Evolutionary conservation across 2,888 invertebrate species (phyloP), one percentile per base, ranked within the genome.

Genomic region (Platycnemis pennipes): DNA sequence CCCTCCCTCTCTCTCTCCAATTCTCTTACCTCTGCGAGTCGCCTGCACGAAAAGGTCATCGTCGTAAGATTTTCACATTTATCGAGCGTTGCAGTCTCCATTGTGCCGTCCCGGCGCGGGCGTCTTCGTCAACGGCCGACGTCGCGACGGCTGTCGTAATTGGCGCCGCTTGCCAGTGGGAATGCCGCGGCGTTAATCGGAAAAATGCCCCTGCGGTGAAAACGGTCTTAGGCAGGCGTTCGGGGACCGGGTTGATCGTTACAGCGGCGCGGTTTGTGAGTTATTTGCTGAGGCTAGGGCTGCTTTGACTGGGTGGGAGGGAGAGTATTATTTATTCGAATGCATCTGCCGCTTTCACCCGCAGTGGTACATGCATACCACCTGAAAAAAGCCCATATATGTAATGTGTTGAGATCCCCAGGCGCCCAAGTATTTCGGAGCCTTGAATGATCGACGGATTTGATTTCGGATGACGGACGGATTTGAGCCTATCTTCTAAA

Each of bases 1-100:
- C 56, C n/a, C 49, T 31, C n/a, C 88, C n/a, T 19, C n/a, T n/a
- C n/a, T n/a, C n/a, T n/a, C n/a, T n/a, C n/a, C 42, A 49, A 11
- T 44, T 63, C 42, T 56, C 63, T 19, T 63, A 19, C 42, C 63
- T 44, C n/a, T n/a, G 63, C 42, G 56, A 37, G 53, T 56, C 89
- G 53, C 42, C 53, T 56, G 69, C 44, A 56, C 91, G 91, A 91
- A 91, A 91, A 91, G 91, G 91, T 91, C 91, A 91, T 11, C 56
- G 91, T 56, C 91, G 91, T 26, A 91, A 42, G 45, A 56, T 91
- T 91, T 63, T 91, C 91, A 69, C 44, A 91, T 91, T 91, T 42
- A 53, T 53, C 89, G 53, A 42, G 56, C 91, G 91, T 63, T 77
- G 77, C 77, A 77, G 77, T 77, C 37, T 31, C 77, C 77, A 77